phyloP scores from a whole-genome alignment of 92 coral and sea anemone species.

The Siderastrea siderea region DNA sequence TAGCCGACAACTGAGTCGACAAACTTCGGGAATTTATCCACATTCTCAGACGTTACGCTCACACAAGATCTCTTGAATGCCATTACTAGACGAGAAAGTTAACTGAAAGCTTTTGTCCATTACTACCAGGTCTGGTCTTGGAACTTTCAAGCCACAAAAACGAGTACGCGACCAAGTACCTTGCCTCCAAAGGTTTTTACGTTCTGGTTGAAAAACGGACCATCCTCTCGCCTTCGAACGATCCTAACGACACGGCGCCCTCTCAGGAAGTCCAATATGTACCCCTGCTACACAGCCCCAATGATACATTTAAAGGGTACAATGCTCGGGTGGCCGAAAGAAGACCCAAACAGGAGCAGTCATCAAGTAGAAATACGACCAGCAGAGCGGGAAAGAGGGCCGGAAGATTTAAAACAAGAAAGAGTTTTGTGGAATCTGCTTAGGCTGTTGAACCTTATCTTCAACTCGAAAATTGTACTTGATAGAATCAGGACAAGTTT shows the following conservation, averaged over 20 bases:
- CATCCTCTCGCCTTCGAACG: slow-evolving; percentile 36
- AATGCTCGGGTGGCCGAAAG: slow-evolving; percentile 77
- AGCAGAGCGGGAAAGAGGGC: slow-evolving; percentile 38
- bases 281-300: slow-evolving; percentile 81
- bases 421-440: slow-evolving; percentile 36
- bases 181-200: slow-evolving; percentile 79
- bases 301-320: slow-evolving; percentile 84
- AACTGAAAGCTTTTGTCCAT: too few relatives aligned
- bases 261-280: slow-evolving; percentile 80
- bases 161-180: slow-evolving; percentile 88
- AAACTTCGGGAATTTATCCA: too few relatives aligned
- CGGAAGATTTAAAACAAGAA: slow-evolving; percentile 26
- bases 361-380: slow-evolving; percentile 15
- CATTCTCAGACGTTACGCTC: too few relatives aligned
- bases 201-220: slow-evolving; percentile 91
- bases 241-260: slow-evolving; percentile 58
- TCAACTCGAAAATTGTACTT: neutral
- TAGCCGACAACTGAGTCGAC: neutral
- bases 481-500: neutral
- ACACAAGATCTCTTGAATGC: too few relatives aligned
- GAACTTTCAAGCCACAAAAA: slow-evolving; percentile 84
- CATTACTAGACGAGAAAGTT: too few relatives aligned
- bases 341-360: slow-evolving; percentile 13
- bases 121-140: slow-evolving; percentile 85
- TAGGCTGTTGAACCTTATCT: neutral